Evolutionary conservation across 2,113 vertebrate genomes (phyloP), one percentile per base, ranked within the genome.

Genomic region (Mugil cephalus): DNA sequence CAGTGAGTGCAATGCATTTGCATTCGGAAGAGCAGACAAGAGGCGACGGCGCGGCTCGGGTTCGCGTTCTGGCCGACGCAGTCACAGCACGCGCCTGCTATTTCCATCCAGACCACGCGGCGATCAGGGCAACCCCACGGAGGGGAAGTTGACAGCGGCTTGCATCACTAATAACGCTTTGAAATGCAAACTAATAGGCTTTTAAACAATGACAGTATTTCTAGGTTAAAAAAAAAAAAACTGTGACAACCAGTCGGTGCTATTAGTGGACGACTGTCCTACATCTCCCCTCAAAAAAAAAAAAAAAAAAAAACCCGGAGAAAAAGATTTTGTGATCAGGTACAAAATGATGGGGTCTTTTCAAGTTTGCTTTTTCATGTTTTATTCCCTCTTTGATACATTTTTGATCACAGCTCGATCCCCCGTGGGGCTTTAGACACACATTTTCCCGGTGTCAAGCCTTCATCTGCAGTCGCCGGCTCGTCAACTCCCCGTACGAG

Each of bases 351-450:
- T 46, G 60, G 82, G 80, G 19, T 69, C 82, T 86, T 90, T 91
- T 91, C 43, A 87, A 82, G 56, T 76, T 84, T 69, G 80, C 81
- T 42, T 77, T 92, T 89, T 92, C 85, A 91, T 89, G 82, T 90
- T 90, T 91, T 58, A 77, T 47, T 74, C 54, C 51, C 51, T 18
- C 81, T 92, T 88, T 93, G 87, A 92, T 92, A 74, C 47, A 93
- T 88, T 86, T 90, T 93, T 91, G 36, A 92, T 93, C 85, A 93
- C 72, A 92, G 84, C 48, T 59, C 34, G 50, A 64, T 68, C 73
- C 84, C 82, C 71, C 13, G 59, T 38, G 75, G 74, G 78, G 69
- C 18, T 59, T 72, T 79, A 78, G 79, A 62, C 79, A 81, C 85
- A 88, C 80, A 78, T 53, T 84, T 83, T 74, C 59, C 66, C 17